Base-by-base conservation (phyloP, 2,113 vertebrate species). In the Alosa alosa region DNA sequence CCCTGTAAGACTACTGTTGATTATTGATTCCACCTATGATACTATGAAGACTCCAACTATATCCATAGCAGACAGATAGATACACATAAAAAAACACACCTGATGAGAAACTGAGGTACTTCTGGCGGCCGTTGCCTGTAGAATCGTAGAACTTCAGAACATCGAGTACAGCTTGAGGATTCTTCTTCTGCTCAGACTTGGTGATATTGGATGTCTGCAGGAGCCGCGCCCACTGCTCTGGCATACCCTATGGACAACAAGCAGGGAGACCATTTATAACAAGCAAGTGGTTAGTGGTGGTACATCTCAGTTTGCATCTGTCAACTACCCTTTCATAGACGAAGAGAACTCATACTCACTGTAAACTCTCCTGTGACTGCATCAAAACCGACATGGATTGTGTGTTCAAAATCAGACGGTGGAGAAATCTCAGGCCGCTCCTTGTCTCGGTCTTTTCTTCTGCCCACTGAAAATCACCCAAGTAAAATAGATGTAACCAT, bases 161-260 rank as follows among this genome's bases (percentile, higher is more conserved):
- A 50, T 99, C 98, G 31, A 99, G 95, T 88, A 99, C 98, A 75
- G 97, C 98, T 94, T 99, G 98, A 0, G 98, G 98, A 88, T 99
- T 99, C 87, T 99, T 99, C 96, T 99, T 99, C 94, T 99, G 98
- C 93, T 99, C 98, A 22, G 97, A 95, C 92, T 99, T 99, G 22
- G 98, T 99, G 92, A 99, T 99, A 91, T 99, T 99, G 90, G 98
- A 99, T 57, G 98, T 99, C 94, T 99, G 98, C 85, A 99, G 94
- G 84, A 99, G 94, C 78, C 97, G 95, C 89, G 98, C 98, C 98
- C 98, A 99, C 83, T 99, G 98, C 91, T 99, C 98, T 60, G 98
- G 98, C 98, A 99, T 99, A 84, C 98, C 98, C 98, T 99, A 87
- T 41, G 75, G 25, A 4, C 39, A 47, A 84, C 0, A 81, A 15